Base-by-base conservation (phyloP, 2,113 vertebrate species). In the Stomatorhinus ivindoensis region DNA sequence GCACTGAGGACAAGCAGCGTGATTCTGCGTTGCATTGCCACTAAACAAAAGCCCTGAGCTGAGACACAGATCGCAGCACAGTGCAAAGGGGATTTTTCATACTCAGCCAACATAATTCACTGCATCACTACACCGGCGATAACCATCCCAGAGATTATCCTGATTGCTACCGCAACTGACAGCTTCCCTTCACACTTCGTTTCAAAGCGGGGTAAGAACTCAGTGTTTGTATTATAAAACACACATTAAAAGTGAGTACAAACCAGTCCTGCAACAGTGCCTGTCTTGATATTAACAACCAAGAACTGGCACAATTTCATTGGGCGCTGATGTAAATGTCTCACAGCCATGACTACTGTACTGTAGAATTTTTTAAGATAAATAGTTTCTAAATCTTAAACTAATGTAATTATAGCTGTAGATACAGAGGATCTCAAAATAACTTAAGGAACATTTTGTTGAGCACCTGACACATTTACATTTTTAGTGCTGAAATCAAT, bases 401-500 rank as follows among this genome's bases (percentile, higher is more conserved):
- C 15, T 35, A 55, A 50, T 53, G n/a, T 39, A 21, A 55, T 21
- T 55, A 3, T 39, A 55, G n/a, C 19, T 19, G 85, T 87, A 51
- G 27, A 53, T 87, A 86, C n/a, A 44, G 39, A 9, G 19, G 39
- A 10, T 82, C 11, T 87, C 50, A 87, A 27, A 87, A 35, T 19
- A 51, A 31, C 19, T 42, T 27, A 48, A 2, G 48, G 50, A 21
- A 55, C 55, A 7, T 53, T 35, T 44, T 89, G 42, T 86, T 4
- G 3, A 24, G 85, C n/a, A 9, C 83, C 47, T 83, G 46, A 84
- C 69, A 42, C n/a, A 58, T 73, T 46, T 51, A 69, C 21, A 53
- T 69, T 65, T 87, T 80, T 89, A 87, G 86, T 76, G 65, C 31
- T 87, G 27, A 89, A 87, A 87, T 44, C 55, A 47, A 27, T 42